These are phyloP conservation scores for Melolontha melolontha DNA, from an alignment of 2,888 invertebrate species.

Conservation along the genomic window DNA sequence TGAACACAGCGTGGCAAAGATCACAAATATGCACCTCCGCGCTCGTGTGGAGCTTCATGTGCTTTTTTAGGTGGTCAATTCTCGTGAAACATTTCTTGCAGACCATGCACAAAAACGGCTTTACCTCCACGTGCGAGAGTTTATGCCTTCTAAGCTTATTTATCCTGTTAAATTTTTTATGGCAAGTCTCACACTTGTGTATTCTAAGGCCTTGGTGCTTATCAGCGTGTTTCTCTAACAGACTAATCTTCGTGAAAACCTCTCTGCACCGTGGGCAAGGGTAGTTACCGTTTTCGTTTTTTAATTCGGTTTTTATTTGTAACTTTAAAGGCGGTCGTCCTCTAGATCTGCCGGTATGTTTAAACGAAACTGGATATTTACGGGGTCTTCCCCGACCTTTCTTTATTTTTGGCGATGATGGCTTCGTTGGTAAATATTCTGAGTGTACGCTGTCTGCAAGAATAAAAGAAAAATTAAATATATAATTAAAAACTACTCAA, in stretches of 20 bases:
- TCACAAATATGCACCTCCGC: conserved; percentile 64
- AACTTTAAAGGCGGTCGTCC: conserved; percentile 53
- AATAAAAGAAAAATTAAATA: conserved; percentile 43
- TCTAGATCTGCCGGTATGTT: conserved; percentile 46
- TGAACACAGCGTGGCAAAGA: conserved; percentile 67
- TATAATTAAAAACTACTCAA: too few relatives aligned
- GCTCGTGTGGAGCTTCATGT: conserved; percentile 59
- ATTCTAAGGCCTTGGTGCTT: conserved; percentile 55
- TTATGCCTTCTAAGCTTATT: conserved; percentile 67
- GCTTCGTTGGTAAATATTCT: conserved; percentile 60
- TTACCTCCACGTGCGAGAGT: conserved; percentile 64
- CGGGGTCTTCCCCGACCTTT: conserved; percentile 60
- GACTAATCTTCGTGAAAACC: conserved; percentile 56
- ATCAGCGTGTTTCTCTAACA: conserved; percentile 58
- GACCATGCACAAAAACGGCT: conserved; percentile 62
- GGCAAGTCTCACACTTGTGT: conserved; percentile 64
- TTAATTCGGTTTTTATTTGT: conserved; percentile 49
- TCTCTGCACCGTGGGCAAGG: conserved; percentile 58
- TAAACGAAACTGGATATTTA: conserved; percentile 52
- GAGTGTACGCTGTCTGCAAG: conserved; percentile 58
- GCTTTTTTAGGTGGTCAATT: conserved; percentile 61
- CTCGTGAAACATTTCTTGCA: conserved; percentile 65
- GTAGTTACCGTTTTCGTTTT: conserved; percentile 55
- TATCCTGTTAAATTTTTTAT: conserved; percentile 65
- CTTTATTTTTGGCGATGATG: conserved; percentile 47